Evolutionary conservation across 2,888 invertebrate species (phyloP).

Genomic region (Dendrolimus pini): DNA sequence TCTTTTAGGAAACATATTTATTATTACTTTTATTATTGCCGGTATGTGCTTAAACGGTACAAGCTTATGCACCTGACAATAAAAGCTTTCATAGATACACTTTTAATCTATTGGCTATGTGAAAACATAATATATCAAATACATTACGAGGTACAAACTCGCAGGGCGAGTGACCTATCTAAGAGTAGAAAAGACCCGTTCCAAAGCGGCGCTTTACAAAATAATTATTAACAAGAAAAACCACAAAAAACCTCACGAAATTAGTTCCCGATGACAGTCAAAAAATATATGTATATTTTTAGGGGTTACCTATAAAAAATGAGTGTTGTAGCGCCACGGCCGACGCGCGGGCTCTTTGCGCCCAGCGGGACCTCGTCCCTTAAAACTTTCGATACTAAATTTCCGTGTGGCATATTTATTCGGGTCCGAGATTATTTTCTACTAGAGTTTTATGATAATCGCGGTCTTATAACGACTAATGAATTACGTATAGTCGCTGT

Average conservation of each 20-base stretch:
- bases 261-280: conserved; percentile 76
- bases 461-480: conserved; percentile 55
- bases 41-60: too few species aligned
- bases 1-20: too few species aligned
- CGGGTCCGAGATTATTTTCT: conserved; percentile 61
- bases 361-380: conserved; percentile 49
- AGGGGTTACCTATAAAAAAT: conserved; percentile 40
- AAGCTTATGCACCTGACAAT: too few species aligned
- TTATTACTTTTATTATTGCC: too few species aligned
- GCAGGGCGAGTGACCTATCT: not conserved
- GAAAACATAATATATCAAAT: not conserved
- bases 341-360: conserved; percentile 57
- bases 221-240: conserved; percentile 64
- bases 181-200: not conserved
- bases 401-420: conserved; percentile 70
- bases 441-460: conserved; percentile 71
- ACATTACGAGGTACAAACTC: not conserved
- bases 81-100: too few species aligned
- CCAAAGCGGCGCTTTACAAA: conserved; percentile 50
- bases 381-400: conserved; percentile 56
- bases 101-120: not conserved
- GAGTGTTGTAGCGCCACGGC: conserved; percentile 51
- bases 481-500: conserved; percentile 47
- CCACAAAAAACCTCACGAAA: conserved; percentile 67
- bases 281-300: conserved; percentile 68